A percentile compares a stretch with the other conserved stretches of the same genome.
Conservation (phyloP, 1,140 invertebrate genomes). For the Plectus sambesii region DNA sequence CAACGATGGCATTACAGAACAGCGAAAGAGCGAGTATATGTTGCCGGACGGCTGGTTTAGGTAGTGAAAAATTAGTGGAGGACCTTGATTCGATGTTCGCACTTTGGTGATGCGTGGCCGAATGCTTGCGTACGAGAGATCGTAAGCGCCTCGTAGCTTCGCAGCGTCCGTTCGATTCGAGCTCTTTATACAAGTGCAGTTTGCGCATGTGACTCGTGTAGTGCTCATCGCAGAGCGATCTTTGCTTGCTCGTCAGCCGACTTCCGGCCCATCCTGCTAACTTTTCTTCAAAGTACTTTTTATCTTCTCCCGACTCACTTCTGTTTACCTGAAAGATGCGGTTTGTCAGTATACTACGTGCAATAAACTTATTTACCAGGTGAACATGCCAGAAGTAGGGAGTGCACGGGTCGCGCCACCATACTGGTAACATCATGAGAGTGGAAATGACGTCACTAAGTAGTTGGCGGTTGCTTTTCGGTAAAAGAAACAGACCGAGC, state of each 20-base stretch:
- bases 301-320: too few species aligned
- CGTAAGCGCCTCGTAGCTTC: too few species aligned
- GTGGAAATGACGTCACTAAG: conserved; percentile 15
- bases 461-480: conserved; percentile 5
- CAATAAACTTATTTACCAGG: conserved; percentile 19
- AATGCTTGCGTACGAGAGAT: too few species aligned
- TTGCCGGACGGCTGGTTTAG: too few species aligned
- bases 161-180: too few species aligned
- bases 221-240: conserved; percentile 21
- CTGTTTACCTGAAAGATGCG: too few species aligned
- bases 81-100: too few species aligned
- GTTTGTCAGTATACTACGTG: conserved; percentile 3
- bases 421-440: conserved; percentile 23
- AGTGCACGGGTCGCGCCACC: conserved; percentile 23
- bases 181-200: too few species aligned
- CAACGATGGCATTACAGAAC: too few species aligned
- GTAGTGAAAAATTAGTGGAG: too few species aligned
- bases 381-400: conserved; percentile 29
- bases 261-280: conserved; percentile 19
- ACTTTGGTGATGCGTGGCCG: too few species aligned
- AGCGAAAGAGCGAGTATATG: too few species aligned
- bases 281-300: conserved; percentile 12
- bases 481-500: conserved; percentile 22
- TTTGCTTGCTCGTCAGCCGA: conserved; percentile 14
- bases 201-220: conserved; percentile 21